phyloP scores from a whole-genome alignment of 2,113 vertebrate species.

The Rhabdornis inornatus region DNA sequence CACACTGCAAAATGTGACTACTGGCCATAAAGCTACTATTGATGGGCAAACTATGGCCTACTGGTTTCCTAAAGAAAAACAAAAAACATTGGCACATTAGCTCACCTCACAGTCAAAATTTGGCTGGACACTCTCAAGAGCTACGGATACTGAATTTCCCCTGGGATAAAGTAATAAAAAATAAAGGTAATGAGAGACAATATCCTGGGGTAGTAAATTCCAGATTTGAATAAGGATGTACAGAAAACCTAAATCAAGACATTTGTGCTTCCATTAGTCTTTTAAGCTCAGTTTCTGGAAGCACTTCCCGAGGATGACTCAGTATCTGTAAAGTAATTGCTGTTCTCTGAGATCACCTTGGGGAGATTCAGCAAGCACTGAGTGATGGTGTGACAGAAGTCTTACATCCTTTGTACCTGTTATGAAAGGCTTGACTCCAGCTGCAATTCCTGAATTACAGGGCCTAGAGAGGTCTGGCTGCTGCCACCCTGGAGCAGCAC shows the following conservation, averaged over 20 bases:
- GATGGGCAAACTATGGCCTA: not conserved
- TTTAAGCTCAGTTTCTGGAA: not conserved
- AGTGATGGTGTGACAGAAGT: not conserved
- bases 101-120: not conserved
- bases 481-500: not conserved
- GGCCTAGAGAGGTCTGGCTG: not conserved
- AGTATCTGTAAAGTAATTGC: not conserved
- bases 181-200: not conserved
- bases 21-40: not conserved
- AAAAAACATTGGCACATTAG: fast-evolving
- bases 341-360: not conserved
- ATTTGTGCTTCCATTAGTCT: not conserved
- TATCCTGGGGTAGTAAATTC: not conserved
- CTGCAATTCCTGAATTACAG: fast-evolving
- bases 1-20: not conserved
- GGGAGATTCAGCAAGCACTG: not conserved
- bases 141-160: not conserved
- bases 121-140: not conserved
- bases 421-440: not conserved
- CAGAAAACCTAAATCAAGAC: not conserved
- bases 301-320: not conserved
- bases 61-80: not conserved
- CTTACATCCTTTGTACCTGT: not conserved
- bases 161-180: not conserved
- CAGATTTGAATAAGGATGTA: not conserved